phyloP scores from a whole-genome alignment of 2,113 vertebrate genomes.

The Cynopterus brachyotis region DNA sequence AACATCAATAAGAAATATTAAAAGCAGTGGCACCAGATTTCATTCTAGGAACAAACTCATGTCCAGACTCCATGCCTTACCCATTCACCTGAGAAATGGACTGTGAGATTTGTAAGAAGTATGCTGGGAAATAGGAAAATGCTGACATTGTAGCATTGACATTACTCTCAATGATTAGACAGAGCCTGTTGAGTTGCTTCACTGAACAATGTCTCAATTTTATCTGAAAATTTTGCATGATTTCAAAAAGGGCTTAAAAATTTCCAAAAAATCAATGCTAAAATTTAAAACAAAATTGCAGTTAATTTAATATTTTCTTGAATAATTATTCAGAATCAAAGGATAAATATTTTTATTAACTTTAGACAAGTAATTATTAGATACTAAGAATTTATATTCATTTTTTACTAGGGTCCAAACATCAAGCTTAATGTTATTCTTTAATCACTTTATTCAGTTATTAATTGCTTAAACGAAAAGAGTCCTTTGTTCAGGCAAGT shows the following conservation, averaged over 20 bases:
- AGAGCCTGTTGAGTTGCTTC: background rate
- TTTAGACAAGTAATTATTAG: background rate
- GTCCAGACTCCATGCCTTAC: background rate
- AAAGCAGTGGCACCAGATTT: background rate
- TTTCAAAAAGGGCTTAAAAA: background rate
- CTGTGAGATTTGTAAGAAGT: background rate
- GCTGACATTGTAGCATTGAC: background rate
- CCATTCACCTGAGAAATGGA: background rate
- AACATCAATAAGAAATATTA: background rate
- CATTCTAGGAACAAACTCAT: background rate
- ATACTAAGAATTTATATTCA: background rate
- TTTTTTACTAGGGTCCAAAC: background rate
- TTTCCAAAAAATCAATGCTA: background rate
- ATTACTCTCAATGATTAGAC: background rate
- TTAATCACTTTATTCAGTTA: background rate
- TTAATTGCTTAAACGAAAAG: background rate
- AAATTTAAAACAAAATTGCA: background rate
- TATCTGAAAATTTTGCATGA: background rate
- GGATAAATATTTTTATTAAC: background rate
- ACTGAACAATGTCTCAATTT: background rate
- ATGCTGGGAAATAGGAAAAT: background rate
- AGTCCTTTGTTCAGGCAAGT: background rate
- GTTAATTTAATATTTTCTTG: constrained; percentile 9
- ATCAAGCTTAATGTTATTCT: background rate
- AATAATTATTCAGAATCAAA: background rate